These are phyloP conservation scores for Pterocles orientalis DNA, from an alignment of 2,113 vertebrate genomes.

Conservation along the genomic window DNA sequence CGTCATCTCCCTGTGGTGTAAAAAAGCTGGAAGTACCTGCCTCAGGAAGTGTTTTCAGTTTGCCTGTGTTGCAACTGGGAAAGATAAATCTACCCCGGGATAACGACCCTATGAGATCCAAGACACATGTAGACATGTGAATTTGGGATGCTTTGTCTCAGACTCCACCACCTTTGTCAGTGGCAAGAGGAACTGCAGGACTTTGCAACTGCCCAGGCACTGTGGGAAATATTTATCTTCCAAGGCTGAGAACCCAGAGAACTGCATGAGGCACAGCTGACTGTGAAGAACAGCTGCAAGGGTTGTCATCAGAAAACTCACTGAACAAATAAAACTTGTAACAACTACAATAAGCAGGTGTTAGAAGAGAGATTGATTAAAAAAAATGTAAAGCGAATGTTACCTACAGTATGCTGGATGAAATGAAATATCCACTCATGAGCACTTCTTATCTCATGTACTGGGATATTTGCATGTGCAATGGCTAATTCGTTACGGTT, in stretches of 20 bases:
- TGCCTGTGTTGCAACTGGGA: background rate
- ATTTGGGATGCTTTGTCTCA: background rate
- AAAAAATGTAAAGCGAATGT: background rate
- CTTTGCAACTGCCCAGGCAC: background rate
- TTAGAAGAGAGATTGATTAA: background rate
- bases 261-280: background rate
- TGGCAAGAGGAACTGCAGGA: background rate
- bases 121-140: background rate
- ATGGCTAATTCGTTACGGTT: background rate
- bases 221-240: background rate
- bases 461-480: background rate
- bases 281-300: background rate
- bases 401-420: background rate
- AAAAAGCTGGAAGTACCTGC: background rate
- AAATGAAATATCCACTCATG: background rate
- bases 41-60: background rate
- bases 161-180: background rate
- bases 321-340: background rate
- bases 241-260: background rate
- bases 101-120: background rate
- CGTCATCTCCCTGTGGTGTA: background rate
- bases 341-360: background rate
- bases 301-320: background rate
- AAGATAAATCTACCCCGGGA: background rate
- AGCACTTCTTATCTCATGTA: background rate